Percentiles rank a stretch among this genome's conserved stretches.
These are phyloP conservation scores for Esox lucius DNA, from an alignment of 2,797 vertebrate genomes.

Conservation along the genomic window DNA sequence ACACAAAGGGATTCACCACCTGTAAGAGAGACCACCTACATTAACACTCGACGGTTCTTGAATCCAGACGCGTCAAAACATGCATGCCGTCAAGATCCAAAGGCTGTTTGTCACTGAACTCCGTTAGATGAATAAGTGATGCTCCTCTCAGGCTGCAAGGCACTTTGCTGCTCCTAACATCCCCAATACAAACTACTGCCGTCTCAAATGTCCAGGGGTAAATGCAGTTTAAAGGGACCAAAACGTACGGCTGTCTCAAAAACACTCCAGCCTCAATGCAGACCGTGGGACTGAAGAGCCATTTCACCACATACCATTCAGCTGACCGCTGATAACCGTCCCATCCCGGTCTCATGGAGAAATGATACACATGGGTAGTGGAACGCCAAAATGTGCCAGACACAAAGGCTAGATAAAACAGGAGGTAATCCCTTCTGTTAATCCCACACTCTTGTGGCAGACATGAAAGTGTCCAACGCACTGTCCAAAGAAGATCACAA, in stretches of 20 bases:
- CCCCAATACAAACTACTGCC: background rate
- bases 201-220: no score
- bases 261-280: background rate
- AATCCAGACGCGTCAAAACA: slow-evolving; percentile 17
- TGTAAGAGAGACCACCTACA: background rate
- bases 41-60: background rate
- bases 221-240: no score
- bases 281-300: background rate
- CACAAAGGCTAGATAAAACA: slow-evolving; percentile 18
- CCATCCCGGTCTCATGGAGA: slow-evolving; percentile 7
- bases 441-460: slow-evolving; percentile 16
- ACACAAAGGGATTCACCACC: background rate
- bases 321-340: background rate
- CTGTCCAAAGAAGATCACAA: background rate
- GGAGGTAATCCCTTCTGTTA: slow-evolving; percentile 29
- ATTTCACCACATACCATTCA: background rate
- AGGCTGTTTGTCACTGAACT: slow-evolving; percentile 23
- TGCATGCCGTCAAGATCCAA: slow-evolving; percentile 49
- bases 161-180: slow-evolving; percentile 15
- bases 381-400: slow-evolving; percentile 17
- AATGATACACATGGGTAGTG: slow-evolving; percentile 29
- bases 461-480: slow-evolving; percentile 10
- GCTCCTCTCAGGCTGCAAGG: slow-evolving; percentile 43
- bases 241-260: background rate
- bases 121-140: slow-evolving; percentile 48